Conservation (phyloP, 2,888 invertebrate genomes). For the Malthinus flaveolus region DNA sequence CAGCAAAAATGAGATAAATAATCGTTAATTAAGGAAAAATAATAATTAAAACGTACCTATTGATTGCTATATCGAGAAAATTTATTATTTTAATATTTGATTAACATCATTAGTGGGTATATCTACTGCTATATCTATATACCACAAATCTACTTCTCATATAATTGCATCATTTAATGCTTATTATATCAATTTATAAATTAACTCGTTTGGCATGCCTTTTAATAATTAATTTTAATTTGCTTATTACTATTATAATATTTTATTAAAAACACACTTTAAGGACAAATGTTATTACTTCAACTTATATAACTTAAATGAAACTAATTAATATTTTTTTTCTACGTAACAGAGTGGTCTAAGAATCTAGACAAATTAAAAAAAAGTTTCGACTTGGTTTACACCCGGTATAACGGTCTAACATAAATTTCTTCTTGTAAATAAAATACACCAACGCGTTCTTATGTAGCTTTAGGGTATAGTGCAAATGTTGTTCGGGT, state of each 20-base stretch:
- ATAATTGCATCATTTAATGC: constrained; percentile 17
- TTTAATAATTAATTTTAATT: constrained; percentile 4
- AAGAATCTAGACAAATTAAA: too few species aligned
- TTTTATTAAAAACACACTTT: not conserved
- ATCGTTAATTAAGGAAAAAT: too few species aligned
- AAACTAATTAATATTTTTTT: not conserved
- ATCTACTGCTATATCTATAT: constrained; percentile 8
- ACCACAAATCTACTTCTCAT: constrained; percentile 11
- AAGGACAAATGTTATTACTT: not conserved
- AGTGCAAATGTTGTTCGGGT: too few species aligned
- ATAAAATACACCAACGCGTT: too few species aligned
- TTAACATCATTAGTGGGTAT: constrained; percentile 5
- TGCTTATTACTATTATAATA: constrained; percentile 4
- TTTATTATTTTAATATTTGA: constrained; percentile 13
- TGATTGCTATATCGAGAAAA: not conserved
- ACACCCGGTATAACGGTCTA: too few species aligned
- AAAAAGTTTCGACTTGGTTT: too few species aligned
- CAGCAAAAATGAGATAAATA: too few species aligned
- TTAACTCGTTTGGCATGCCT: constrained; percentile 9
- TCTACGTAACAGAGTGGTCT: too few species aligned
- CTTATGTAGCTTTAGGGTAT: too few species aligned
- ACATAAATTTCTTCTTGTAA: too few species aligned
- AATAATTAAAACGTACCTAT: too few species aligned
- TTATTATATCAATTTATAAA: constrained; percentile 15
- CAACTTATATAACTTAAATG: not conserved